phyloP scores from a whole-genome alignment of 2,888 invertebrate species.

The Trypoxylon attenuatum region DNA sequence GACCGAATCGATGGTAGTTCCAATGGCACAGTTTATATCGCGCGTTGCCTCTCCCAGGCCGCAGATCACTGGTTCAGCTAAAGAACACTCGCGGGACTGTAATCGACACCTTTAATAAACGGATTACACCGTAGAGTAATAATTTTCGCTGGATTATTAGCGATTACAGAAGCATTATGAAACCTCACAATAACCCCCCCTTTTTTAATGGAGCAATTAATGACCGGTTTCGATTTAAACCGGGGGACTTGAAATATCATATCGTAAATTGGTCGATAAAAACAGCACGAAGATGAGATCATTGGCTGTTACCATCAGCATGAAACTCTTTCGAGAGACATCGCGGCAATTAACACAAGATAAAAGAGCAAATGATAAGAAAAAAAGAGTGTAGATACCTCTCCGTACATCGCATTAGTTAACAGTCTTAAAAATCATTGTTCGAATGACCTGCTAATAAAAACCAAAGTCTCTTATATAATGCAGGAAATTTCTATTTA shows the following conservation, averaged over 20 bases:
- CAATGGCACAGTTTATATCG: too few relatives aligned
- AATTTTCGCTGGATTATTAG: slow-evolving; percentile 23
- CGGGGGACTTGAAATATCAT: too few relatives aligned
- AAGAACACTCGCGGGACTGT: slow-evolving; percentile 41
- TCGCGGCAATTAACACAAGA: neutral
- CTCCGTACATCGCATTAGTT: neutral
- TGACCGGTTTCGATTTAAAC: neutral
- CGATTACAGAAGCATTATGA: too few relatives aligned
- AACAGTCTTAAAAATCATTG: neutral
- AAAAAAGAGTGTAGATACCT: slow-evolving; percentile 6
- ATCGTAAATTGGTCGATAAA: too few relatives aligned
- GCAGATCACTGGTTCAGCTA: slow-evolving; percentile 3
- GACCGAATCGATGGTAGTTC: too few relatives aligned
- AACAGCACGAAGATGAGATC: neutral
- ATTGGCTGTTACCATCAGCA: neutral
- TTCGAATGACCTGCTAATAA: slow-evolving; percentile 1
- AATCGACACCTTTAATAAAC: slow-evolving; percentile 48
- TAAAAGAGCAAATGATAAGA: neutral
- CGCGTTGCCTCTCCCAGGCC: too few relatives aligned
- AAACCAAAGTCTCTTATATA: neutral
- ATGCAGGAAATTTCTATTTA: neutral
- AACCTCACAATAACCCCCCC: too few relatives aligned
- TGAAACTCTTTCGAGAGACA: neutral
- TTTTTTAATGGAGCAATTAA: slow-evolving; percentile 19
- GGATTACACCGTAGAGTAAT: slow-evolving; percentile 21